A percentile compares a stretch with the other conserved stretches of the same genome.
phyloP scores from a whole-genome alignment of 2,888 invertebrate species.

The Drosophila flavopinicola region DNA sequence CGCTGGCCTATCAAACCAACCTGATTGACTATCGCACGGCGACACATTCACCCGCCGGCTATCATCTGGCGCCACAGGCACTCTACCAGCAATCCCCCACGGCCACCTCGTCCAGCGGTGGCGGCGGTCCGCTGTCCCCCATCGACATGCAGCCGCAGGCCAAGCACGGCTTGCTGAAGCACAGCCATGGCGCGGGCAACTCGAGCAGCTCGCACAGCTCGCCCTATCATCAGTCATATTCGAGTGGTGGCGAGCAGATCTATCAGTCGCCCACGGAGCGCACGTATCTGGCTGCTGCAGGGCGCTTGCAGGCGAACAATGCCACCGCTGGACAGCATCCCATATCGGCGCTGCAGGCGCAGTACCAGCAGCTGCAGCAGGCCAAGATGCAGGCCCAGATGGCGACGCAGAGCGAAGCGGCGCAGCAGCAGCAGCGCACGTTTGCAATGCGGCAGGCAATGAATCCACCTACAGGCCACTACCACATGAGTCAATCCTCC shows the following conservation, averaged over 20 bases:
- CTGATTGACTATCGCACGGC: constrained; percentile 85
- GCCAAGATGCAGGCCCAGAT: constrained; percentile 88
- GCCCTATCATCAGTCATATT: constrained; percentile 86
- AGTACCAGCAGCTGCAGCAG: constrained; percentile 88
- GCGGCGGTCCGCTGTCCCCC: constrained; percentile 81
- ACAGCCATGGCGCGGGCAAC: constrained; percentile 71
- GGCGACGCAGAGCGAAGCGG: constrained; percentile 87
- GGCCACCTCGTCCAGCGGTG: constrained; percentile 81
- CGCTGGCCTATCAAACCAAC: constrained; percentile 85
- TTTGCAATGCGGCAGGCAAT: constrained; percentile 87
- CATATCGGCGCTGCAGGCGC: constrained; percentile 85
- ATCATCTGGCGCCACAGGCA: constrained; percentile 67
- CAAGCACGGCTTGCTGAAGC: constrained; percentile 72
- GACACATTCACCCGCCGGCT: constrained; percentile 85
- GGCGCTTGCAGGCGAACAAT: constrained; percentile 72
- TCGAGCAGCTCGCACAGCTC: constrained; percentile 82
- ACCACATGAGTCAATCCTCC: constrained; percentile 83
- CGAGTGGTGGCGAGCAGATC: constrained; percentile 81
- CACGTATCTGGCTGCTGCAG: constrained; percentile 85
- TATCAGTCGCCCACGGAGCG: constrained; percentile 85
- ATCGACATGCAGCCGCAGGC: constrained; percentile 83
- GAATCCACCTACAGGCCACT: constrained; percentile 86
- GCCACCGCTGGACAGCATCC: constrained; percentile 77
- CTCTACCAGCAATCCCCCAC: constrained; percentile 81
- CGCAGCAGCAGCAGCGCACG: constrained; percentile 87